Evolutionary conservation across 1,140 invertebrate species (phyloP), one percentile per base, ranked within the genome.

Genomic region (Drosophila leontia): DNA sequence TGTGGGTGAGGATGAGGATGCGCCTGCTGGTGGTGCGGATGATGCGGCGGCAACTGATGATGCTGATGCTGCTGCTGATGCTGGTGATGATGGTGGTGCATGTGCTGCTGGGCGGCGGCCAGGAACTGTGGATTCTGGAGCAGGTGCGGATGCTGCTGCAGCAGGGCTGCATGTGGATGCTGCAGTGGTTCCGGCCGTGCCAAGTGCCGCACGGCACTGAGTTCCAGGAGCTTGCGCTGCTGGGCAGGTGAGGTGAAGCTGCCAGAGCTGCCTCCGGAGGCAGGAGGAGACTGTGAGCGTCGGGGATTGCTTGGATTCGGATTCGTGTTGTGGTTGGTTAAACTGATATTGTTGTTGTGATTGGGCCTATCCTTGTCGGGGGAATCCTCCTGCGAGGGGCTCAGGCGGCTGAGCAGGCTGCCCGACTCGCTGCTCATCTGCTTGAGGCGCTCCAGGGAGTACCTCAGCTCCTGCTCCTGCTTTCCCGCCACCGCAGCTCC

Each of bases 121-220:
- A 92, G 70, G 63, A 92, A 92, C 61, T 92, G 91, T 19, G 91
- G 91, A 65, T 92, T 92, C 70, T 92, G 91, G 29, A 92, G 70
- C 42, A 92, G 34, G 41, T 92, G 91, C 23, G 91, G 91, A 79
- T 92, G 91, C 56, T 92, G 91, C 42, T 92, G 91, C 47, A 92
- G n/a, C 59, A 92, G 23, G 7, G 84, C 91, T 0, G 91, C 91
- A 70, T 92, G 91, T 47, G 91, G 91, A 82, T 92, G 91, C 59
- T 91, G 91, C 67, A 92, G 45, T 70, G 91, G 91, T 57, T 92
- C 91, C 9, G 91, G 91, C 0, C 91, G 61, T 5, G 84, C 82
- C 71, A 92, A 55, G 32, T 92, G 91, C 17, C 91, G 60, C 17
- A 91, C 75, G 3, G 67, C 72, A 39, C 55, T 79, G 8, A 92